A percentile compares a stretch with the other conserved stretches of the same genome.
Conservation (phyloP, 2,113 vertebrate genomes). For the Trinectes maculatus region DNA sequence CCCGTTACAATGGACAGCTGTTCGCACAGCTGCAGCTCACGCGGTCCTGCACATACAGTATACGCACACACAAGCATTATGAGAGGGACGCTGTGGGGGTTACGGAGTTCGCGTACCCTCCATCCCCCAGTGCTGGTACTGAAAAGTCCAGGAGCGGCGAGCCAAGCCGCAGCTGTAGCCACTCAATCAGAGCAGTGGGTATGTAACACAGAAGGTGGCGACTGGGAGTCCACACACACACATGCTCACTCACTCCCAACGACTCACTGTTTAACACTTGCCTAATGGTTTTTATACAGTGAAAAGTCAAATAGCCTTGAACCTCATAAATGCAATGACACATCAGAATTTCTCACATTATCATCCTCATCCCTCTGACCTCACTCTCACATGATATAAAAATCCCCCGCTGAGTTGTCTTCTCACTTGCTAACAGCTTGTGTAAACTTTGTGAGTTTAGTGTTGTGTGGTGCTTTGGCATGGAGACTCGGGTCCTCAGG, state of each 20-base stretch:
- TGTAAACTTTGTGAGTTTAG: slow-evolving; percentile 19
- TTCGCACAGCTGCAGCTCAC: slow-evolving; percentile 63
- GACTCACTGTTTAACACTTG: slow-evolving; percentile 38
- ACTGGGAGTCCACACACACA: slow-evolving; percentile 32
- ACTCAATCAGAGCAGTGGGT: slow-evolving; percentile 50
- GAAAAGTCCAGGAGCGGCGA: slow-evolving; percentile 33
- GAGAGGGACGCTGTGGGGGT: slow-evolving; percentile 38
- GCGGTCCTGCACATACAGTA: neutral
- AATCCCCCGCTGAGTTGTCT: slow-evolving; percentile 26
- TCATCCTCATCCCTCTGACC: slow-evolving; percentile 7
- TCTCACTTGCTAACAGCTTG: slow-evolving; percentile 18
- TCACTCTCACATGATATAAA: slow-evolving; percentile 28
- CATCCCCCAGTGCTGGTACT: slow-evolving; percentile 48
- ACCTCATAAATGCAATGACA: slow-evolving; percentile 37
- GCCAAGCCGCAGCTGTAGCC: slow-evolving; percentile 61
- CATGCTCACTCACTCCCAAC: slow-evolving; percentile 23
- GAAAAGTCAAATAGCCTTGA: slow-evolving; percentile 42
- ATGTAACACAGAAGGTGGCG: slow-evolving; percentile 45
- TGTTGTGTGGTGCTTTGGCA: neutral
- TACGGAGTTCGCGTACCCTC: slow-evolving; percentile 61
- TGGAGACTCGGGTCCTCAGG: slow-evolving; percentile 17
- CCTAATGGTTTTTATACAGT: slow-evolving; percentile 52
- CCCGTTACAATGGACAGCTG: slow-evolving; percentile 65
- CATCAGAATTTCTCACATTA: slow-evolving; percentile 27
- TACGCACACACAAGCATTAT: slow-evolving; percentile 35